Conservation (phyloP, 64 coral and sea anemone species). For the Actinia equina region DNA sequence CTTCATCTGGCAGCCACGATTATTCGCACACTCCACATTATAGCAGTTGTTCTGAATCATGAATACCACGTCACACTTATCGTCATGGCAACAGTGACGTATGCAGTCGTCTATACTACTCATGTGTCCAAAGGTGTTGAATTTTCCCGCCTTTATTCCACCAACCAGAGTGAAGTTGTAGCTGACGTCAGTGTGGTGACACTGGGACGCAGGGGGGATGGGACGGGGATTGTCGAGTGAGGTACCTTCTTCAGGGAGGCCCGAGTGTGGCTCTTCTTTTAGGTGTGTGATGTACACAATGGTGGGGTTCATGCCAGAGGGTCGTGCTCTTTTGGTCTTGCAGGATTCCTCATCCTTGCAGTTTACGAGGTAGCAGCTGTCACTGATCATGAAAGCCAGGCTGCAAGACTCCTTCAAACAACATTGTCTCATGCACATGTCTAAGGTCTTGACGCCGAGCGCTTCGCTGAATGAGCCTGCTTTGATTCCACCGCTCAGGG, state of each 20-base stretch:
- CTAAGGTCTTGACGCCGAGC: conserved; percentile 44
- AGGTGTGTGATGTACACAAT: conserved; percentile 71
- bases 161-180: conserved; percentile 86
- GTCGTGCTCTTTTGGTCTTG: conserved; percentile 70
- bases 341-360: conserved; percentile 50
- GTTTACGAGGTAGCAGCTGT: conserved; percentile 75
- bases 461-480: conserved; percentile 83
- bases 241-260: not conserved
- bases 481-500: conserved; percentile 67
- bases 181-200: conserved; percentile 75
- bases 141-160: conserved; percentile 89
- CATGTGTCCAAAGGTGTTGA: conserved; percentile 70
- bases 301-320: conserved; percentile 77
- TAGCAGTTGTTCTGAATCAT: conserved; percentile 97
- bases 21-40: conserved; percentile 63
- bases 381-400: conserved; percentile 90
- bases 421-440: conserved; percentile 75
- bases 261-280: not conserved
- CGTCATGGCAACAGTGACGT: conserved; percentile 84
- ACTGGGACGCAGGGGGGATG: conserved; percentile 15
- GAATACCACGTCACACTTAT: conserved; percentile 82
- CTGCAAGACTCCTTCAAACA: conserved; percentile 64
- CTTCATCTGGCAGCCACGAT: conserved; percentile 69
- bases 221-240: not conserved
- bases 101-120: conserved; percentile 78